phyloP scores from a whole-genome alignment of 2,113 vertebrate species.

The Trachemys scripta region DNA sequence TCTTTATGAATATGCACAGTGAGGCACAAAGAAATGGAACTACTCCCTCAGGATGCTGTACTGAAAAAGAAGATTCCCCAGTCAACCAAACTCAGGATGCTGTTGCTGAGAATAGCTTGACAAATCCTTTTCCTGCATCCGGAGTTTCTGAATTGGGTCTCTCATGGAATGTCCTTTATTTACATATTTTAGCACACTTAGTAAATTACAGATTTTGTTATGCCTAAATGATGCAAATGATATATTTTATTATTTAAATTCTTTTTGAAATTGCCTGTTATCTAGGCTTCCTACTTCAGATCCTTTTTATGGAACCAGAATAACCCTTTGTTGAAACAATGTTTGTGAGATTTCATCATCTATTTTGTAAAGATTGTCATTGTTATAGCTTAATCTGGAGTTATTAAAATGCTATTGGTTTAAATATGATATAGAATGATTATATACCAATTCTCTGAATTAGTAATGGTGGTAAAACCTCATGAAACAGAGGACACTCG shows the following conservation, averaged over 20 bases:
- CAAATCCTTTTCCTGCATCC: slow-evolving; percentile 33
- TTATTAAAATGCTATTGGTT: not conserved
- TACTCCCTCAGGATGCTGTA: slow-evolving; percentile 27
- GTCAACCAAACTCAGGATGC: slow-evolving; percentile 21
- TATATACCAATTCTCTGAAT: not conserved
- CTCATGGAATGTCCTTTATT: slow-evolving; percentile 2
- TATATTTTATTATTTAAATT: not conserved
- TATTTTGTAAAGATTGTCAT: not conserved
- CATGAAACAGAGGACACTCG: not conserved
- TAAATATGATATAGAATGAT: not conserved
- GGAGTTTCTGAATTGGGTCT: not conserved
- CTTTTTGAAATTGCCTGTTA: not conserved
- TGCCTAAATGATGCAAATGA: not conserved
- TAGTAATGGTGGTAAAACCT: slow-evolving; percentile 2
- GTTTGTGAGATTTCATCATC: not conserved
- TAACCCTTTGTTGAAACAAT: not conserved
- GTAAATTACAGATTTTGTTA: not conserved
- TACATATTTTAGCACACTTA: not conserved
- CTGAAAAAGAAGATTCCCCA: slow-evolving; percentile 42
- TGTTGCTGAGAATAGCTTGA: slow-evolving; percentile 15
- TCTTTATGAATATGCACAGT: slow-evolving; percentile 48
- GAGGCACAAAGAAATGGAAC: slow-evolving; percentile 47
- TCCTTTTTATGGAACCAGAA: not conserved
- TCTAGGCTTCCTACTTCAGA: not conserved
- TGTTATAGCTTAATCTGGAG: not conserved